phyloP scores from a whole-genome alignment of 1,140 invertebrate genomes.

The Pseudomyrmex cubaensis region DNA sequence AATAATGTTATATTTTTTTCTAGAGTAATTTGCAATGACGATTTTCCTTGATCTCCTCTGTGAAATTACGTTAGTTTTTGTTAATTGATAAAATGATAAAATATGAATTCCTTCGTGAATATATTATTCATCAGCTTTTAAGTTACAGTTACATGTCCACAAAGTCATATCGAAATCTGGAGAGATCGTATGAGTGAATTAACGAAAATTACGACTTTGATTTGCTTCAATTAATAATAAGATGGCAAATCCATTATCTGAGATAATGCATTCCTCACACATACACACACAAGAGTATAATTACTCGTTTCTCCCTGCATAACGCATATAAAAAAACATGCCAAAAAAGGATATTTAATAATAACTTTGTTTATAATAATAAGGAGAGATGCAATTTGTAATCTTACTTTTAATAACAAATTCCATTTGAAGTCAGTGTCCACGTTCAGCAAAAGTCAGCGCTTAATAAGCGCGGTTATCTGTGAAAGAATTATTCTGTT shows the following conservation, averaged over 20 bases:
- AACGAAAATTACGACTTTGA: slow-evolving; percentile 17
- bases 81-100: slow-evolving; percentile 6
- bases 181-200: slow-evolving; percentile 27
- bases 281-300: neutral
- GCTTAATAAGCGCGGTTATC: too few relatives aligned
- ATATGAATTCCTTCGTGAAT: slow-evolving; percentile 5
- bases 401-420: neutral
- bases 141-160: neutral
- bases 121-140: slow-evolving; percentile 16
- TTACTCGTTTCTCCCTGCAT: slow-evolving; percentile 10
- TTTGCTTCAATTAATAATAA: slow-evolving; percentile 42
- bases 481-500: too few relatives aligned
- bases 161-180: neutral
- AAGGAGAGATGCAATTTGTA: neutral
- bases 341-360: neutral
- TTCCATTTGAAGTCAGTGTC: neutral
- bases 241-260: slow-evolving; percentile 22
- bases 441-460: too few relatives aligned
- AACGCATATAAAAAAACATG: neutral
- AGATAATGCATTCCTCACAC: slow-evolving; percentile 27
- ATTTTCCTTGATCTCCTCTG: neutral
- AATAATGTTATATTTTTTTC: slow-evolving; percentile 7
- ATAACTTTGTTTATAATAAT: neutral
- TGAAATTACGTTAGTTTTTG: neutral
- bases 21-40: neutral